phyloP scores from a whole-genome alignment of 2,888 invertebrate species.

The Euzophera pinguis region DNA sequence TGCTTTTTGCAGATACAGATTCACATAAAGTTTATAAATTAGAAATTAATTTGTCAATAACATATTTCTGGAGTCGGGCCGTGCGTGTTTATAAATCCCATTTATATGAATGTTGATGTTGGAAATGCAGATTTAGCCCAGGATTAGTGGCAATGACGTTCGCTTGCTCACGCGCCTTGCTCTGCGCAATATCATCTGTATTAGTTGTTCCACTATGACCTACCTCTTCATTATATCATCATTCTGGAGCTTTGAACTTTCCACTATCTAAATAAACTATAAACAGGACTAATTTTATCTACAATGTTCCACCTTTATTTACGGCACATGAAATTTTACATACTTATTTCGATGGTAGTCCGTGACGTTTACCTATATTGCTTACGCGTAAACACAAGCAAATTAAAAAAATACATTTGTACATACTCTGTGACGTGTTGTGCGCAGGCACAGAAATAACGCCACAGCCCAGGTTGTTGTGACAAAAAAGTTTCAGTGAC shows the following conservation, averaged over 20 bases:
- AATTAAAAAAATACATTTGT: not conserved
- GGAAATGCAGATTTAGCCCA: slow-evolving; percentile 37
- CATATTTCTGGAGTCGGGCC: slow-evolving; percentile 18
- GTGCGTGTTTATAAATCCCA: slow-evolving; percentile 30
- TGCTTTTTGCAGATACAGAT: not conserved
- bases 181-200: slow-evolving; percentile 17
- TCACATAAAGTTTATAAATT: not conserved
- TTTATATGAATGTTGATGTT: slow-evolving; percentile 28
- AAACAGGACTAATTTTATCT: no score
- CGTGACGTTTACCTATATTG: not conserved
- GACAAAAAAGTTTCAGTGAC: slow-evolving; percentile 5
- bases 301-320: no score
- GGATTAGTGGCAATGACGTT: slow-evolving; percentile 39
- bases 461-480: slow-evolving; percentile 5
- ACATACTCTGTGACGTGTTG: slow-evolving; percentile 2
- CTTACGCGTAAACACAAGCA: not conserved
- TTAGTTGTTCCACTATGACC: slow-evolving; percentile 11
- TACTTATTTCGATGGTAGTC: no score
- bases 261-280: no score
- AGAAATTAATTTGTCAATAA: slow-evolving; percentile 15
- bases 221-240: not conserved
- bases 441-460: slow-evolving; percentile 9
- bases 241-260: no score
- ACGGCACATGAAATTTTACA: not conserved
- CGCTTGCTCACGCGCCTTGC: slow-evolving; percentile 20